Evolutionary conservation across 2,888 invertebrate species (phyloP).

Genomic region (Siphonodentalium dalli): DNA sequence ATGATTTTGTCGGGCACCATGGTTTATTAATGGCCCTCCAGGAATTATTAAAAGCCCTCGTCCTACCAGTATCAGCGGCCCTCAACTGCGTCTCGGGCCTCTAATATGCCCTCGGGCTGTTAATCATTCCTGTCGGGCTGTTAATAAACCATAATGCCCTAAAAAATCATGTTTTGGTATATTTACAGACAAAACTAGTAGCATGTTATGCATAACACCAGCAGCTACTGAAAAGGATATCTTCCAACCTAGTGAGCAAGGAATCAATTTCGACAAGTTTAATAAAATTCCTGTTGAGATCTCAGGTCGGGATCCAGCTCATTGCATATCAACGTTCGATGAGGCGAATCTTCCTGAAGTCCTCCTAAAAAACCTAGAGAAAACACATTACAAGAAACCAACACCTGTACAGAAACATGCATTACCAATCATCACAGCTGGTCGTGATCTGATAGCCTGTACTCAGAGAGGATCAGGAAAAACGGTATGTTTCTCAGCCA

Average conservation of each 20-base stretch:
- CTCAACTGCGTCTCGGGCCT: too few relatives aligned
- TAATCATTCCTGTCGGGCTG: too few relatives aligned
- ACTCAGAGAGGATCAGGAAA: conserved; percentile 98
- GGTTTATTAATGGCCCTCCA: too few relatives aligned
- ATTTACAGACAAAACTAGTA: too few relatives aligned
- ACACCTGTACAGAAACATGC: conserved; percentile 95
- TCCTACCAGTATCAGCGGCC: too few relatives aligned
- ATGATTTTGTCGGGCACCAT: too few relatives aligned
- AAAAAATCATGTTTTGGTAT: too few relatives aligned
- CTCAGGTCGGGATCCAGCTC: conserved; percentile 40
- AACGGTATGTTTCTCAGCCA: conserved; percentile 80
- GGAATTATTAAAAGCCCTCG: too few relatives aligned
- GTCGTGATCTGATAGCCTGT: conserved; percentile 92
- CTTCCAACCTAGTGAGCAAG: conserved; percentile 42
- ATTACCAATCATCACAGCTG: conserved; percentile 80
- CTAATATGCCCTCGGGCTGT: too few relatives aligned
- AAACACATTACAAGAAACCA: conserved; percentile 76
- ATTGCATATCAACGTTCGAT: conserved; percentile 71
- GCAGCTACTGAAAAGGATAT: conserved; percentile 47
- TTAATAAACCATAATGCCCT: too few relatives aligned
- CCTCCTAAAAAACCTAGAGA: conserved; percentile 77
- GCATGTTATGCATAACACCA: too few relatives aligned
- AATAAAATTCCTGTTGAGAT: conserved; percentile 57
- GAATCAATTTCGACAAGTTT: conserved; percentile 62
- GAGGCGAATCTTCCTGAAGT: conserved; percentile 74